A percentile compares a stretch with the other conserved stretches of the same genome.
Evolutionary conservation across 2,113 vertebrate species (phyloP).

Genomic region (Pelvicachromis taeniatus): DNA sequence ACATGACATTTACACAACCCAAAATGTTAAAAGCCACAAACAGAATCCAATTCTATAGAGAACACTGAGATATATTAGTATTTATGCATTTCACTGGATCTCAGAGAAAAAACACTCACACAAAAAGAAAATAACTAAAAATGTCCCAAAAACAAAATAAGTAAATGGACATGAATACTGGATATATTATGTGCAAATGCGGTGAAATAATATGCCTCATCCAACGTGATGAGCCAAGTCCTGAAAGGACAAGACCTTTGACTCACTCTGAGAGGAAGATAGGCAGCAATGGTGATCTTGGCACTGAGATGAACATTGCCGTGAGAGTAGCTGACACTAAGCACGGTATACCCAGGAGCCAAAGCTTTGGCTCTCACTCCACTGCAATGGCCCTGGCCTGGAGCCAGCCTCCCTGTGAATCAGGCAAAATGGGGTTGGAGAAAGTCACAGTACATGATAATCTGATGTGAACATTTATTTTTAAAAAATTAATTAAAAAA

Average conservation of each 20-base stretch:
- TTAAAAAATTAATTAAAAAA: not conserved
- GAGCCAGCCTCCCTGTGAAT: constrained; percentile 76
- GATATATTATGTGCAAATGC: not conserved
- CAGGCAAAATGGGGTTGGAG: not conserved
- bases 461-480: not conserved
- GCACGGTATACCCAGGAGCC: constrained; percentile 75
- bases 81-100: not conserved
- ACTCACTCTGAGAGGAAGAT: constrained; percentile 84
- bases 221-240: not conserved
- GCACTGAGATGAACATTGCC: constrained; percentile 80
- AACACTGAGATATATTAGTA: not conserved
- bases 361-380: constrained; percentile 81
- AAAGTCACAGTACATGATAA: not conserved
- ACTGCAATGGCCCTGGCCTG: constrained; percentile 79
- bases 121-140: not conserved
- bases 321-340: constrained; percentile 84
- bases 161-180: not conserved
- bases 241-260: not conserved
- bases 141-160: not conserved
- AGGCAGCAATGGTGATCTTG: constrained; percentile 85
- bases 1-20: not conserved
- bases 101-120: not conserved
- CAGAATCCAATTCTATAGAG: not conserved
- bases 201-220: not conserved
- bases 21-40: not conserved